A percentile compares a stretch with the other conserved stretches of the same genome.
Evolutionary conservation across 2,888 invertebrate genomes (phyloP).

Genomic region (Troides helena): DNA sequence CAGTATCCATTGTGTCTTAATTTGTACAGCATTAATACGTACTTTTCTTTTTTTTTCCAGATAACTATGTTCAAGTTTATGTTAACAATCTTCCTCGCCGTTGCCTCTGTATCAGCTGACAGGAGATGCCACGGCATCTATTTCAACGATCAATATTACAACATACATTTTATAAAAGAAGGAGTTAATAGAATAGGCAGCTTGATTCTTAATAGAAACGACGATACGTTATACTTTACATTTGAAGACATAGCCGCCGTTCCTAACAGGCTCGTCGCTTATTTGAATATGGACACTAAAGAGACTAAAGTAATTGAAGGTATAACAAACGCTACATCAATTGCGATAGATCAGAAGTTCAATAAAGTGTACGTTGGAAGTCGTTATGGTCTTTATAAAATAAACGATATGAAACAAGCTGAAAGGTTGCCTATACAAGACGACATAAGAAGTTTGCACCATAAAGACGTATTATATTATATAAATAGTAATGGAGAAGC

Average conservation of each 20-base stretch:
- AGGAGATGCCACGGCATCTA: slow-evolving; percentile 54
- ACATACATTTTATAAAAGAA: slow-evolving; percentile 60
- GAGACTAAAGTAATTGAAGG: slow-evolving; percentile 53
- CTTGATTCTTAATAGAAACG: slow-evolving; percentile 53
- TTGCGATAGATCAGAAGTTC: slow-evolving; percentile 56
- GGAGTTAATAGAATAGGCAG: slow-evolving; percentile 60
- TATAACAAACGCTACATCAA: slow-evolving; percentile 60
- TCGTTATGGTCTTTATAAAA: slow-evolving; percentile 56
- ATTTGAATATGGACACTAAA: slow-evolving; percentile 49
- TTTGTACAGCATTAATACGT: background rate
- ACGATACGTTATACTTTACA: slow-evolving; percentile 63
- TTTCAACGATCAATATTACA: slow-evolving; percentile 57
- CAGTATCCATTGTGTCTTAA: too few species aligned
- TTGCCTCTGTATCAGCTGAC: slow-evolving; percentile 44
- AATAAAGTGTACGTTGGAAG: slow-evolving; percentile 64
- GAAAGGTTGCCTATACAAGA: slow-evolving; percentile 59
- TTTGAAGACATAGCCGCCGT: slow-evolving; percentile 53
- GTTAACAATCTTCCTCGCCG: slow-evolving; percentile 37
- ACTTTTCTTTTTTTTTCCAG: slow-evolving; percentile 14
- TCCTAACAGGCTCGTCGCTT: slow-evolving; percentile 51
- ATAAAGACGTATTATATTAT: slow-evolving; percentile 59
- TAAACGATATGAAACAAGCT: slow-evolving; percentile 53
- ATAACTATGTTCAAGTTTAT: slow-evolving; percentile 41
- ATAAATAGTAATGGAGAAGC: slow-evolving; percentile 54
- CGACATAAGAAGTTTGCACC: slow-evolving; percentile 53